Conservation (phyloP, 2,113 vertebrate genomes). For the Papio anubis region DNA sequence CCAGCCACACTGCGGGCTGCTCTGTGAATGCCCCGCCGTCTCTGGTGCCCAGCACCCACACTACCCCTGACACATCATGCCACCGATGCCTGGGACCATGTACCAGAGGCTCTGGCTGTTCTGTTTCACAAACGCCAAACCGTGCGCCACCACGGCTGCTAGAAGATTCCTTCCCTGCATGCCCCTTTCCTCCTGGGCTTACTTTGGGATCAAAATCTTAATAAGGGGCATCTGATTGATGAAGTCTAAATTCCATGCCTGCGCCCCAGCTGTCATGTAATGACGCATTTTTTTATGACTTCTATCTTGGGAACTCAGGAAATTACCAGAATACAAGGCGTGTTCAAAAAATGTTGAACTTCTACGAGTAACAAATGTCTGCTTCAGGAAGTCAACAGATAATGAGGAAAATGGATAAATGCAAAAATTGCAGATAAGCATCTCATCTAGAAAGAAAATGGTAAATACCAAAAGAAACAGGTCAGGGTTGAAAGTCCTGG, state of each 20-base stretch:
- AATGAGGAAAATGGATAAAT: background rate
- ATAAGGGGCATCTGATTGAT: background rate
- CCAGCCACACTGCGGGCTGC: background rate
- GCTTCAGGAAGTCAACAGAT: background rate
- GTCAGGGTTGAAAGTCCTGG: background rate
- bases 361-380: background rate
- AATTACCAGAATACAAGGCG: background rate
- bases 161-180: accelerated
- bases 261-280: background rate
- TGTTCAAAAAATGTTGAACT: background rate
- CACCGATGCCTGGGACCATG: accelerated
- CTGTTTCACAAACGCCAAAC: background rate
- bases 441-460: background rate
- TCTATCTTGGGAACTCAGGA: slow-evolving; percentile 6
- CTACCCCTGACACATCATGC: background rate
- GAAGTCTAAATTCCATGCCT: background rate
- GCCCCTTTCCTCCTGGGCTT: background rate
- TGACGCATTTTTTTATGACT: background rate
- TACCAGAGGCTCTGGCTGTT: background rate
- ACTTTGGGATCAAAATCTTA: background rate
- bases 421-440: background rate
- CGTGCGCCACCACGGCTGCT: accelerated
- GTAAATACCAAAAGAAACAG: background rate
- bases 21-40: accelerated
- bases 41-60: background rate